Base-by-base conservation (phyloP, 2,888 invertebrate genomes). In the Maniola hyperantus region DNA sequence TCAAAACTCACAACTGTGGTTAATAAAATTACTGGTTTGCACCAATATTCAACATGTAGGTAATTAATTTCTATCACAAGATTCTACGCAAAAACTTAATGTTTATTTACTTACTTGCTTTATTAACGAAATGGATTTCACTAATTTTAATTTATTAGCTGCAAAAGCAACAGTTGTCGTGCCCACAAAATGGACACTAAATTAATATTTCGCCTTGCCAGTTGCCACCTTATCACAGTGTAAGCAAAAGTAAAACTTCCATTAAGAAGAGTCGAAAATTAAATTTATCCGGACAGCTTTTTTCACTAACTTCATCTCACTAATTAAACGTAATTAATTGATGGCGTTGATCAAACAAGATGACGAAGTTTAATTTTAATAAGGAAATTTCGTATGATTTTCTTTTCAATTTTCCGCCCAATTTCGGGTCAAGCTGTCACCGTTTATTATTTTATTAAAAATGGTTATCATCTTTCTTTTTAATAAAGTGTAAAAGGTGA, bases 291-390 rank as follows among this genome's bases (percentile, higher is more conserved):
- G 78, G 75, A 76, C 79, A 80, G 80, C 79, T 76, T 75, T 81
- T 83, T 84, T 86, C 84, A 83, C 76, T 59, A n/a, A 74, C 78
- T 78, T 71, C 73, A 73, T 72, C 70, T 73, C 68, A 65, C 78
- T 84, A 84, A 87, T 85, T 84, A 83, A 85, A 83, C 76, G 79
- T 80, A 79, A 84, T 83, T 85, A 75, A 82, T 79, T 79, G 77
- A 78, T 77, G 78, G 81, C 77, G 77, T 75, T 80, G 65, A 70
- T 72, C 71, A 72, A 74, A 74, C 68, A 69, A 58, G 65, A 65
- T 44, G 64, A 69, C 65, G 51, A 67, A 71, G 71, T 66, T 68
- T 64, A 67, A 70, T 68, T 71, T 70, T 71, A 68, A 70, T 68
- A 67, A 65, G 60, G 64, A 69, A 68, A 64, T 66, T 66, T 67